Conservation (phyloP, 2,113 vertebrate species). For the Echinops telfairi region DNA sequence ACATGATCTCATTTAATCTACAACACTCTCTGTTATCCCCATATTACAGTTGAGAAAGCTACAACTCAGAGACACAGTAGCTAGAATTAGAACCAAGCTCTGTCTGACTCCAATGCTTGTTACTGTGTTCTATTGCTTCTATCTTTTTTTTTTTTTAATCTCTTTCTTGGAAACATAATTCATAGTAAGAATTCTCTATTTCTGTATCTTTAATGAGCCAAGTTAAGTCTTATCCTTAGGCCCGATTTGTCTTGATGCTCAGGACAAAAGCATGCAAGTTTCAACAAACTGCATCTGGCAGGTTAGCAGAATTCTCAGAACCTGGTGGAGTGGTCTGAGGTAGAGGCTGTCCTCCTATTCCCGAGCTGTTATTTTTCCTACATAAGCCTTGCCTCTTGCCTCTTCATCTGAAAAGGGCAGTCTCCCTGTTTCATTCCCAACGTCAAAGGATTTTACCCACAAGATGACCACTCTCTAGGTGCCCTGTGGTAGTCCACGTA, state of each 20-base stretch:
- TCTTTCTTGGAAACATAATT: neutral
- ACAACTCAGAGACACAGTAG: neutral
- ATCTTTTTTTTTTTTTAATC: neutral
- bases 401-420: neutral
- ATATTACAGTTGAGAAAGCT: neutral
- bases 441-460: neutral
- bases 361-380: neutral
- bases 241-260: neutral
- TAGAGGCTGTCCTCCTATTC: neutral
- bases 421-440: neutral
- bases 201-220: neutral
- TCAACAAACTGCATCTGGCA: neutral
- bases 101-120: neutral
- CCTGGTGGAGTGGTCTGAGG: neutral
- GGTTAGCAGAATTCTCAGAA: neutral
- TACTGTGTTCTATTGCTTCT: neutral
- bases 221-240: neutral
- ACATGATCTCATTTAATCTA: neutral
- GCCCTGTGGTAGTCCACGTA: neutral
- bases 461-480: neutral
- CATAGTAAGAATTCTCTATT: constrained; percentile 14
- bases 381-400: neutral
- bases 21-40: neutral
- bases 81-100: neutral
- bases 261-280: neutral